phyloP scores from a whole-genome alignment of 2,888 invertebrate genomes.

The Leptopilina myrica region DNA sequence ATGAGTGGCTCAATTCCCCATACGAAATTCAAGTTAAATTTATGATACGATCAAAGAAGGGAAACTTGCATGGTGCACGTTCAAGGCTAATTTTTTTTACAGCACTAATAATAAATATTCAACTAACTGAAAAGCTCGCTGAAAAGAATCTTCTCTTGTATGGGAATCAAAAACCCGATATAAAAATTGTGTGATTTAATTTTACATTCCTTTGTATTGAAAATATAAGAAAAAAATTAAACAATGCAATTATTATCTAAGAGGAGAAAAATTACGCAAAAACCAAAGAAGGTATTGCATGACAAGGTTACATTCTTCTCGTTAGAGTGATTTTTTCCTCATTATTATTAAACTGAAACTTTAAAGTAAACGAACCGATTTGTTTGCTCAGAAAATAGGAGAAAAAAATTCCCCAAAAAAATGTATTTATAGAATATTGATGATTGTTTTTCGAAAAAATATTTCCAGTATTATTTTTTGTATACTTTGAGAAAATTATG shows the following conservation, averaged over 20 bases:
- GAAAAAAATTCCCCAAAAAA: too few relatives aligned
- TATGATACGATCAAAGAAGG: slow-evolving; percentile 19
- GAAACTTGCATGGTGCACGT: slow-evolving; percentile 25
- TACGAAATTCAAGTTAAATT: slow-evolving; percentile 36
- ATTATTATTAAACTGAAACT: too few relatives aligned
- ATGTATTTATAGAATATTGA: too few relatives aligned
- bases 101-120: slow-evolving; percentile 25
- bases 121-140: background rate
- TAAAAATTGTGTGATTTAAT: slow-evolving; percentile 1
- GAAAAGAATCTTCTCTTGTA: background rate
- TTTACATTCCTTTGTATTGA: slow-evolving; percentile 12
- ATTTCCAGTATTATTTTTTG: too few relatives aligned
- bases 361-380: too few relatives aligned
- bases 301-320: too few relatives aligned
- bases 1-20: background rate
- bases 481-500: too few relatives aligned
- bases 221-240: background rate
- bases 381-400: too few relatives aligned
- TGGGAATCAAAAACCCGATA: background rate
- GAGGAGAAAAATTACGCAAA: background rate
- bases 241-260: background rate
- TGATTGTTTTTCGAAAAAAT: too few relatives aligned
- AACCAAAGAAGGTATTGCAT: background rate
- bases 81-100: slow-evolving; percentile 30
- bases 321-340: too few relatives aligned